Percentiles rank a stretch among this genome's conserved stretches.
Evolutionary conservation across 2,888 invertebrate genomes (phyloP).

Genomic region (Synanthedon andrenaeformis): DNA sequence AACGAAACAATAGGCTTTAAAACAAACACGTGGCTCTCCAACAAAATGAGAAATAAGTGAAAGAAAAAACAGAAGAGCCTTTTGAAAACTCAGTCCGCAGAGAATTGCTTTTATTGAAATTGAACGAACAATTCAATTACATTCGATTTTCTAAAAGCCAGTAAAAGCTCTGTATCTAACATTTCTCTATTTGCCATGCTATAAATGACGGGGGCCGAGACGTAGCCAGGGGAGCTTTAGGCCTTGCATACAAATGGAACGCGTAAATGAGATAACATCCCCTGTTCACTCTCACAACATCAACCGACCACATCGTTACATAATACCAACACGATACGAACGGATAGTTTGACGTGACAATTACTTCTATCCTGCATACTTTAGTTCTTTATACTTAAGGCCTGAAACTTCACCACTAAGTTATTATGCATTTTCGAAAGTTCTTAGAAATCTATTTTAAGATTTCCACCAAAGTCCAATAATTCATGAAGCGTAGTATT

Average conservation of each 20-base stretch:
- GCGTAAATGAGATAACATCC: conserved; percentile 52
- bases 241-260: conserved; percentile 63
- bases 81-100: conserved; percentile 9
- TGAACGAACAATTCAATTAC: conserved; percentile 26
- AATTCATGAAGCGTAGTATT: too few species aligned
- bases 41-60: neutral
- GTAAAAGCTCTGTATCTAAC: neutral
- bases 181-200: neutral
- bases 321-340: too few species aligned
- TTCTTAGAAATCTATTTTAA: too few species aligned
- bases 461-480: too few species aligned
- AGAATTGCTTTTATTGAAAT: conserved; percentile 16
- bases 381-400: too few species aligned
- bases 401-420: too few species aligned
- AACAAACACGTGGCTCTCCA: too few species aligned
- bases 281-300: neutral
- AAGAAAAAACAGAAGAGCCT: neutral
- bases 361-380: too few species aligned
- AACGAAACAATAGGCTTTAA: too few species aligned
- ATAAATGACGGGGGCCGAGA: neutral
- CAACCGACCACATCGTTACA: too few species aligned
- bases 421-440: too few species aligned
- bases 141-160: conserved; percentile 12
- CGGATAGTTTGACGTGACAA: too few species aligned
- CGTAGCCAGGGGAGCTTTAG: conserved; percentile 42